Base-by-base conservation (phyloP, 2,113 vertebrate genomes). In the Neopipo cinnamomea region DNA sequence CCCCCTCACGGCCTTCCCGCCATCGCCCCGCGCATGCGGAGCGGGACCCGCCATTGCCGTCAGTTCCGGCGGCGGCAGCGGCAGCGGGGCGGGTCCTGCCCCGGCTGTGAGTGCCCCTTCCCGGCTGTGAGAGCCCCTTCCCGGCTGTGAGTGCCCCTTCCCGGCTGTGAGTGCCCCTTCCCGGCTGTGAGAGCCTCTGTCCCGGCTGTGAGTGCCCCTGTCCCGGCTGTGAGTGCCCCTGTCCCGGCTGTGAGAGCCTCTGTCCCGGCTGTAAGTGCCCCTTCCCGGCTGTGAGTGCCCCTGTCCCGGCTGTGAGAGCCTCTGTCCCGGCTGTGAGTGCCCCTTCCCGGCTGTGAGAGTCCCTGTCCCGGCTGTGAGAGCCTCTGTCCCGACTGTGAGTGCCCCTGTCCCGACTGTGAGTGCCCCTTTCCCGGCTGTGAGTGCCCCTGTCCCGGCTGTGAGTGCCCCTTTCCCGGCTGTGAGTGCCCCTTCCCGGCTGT, bases 1-100 rank as follows among this genome's bases (percentile, higher is more conserved):
- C 37, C 6, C 31, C 41, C 88, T 63, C 56, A 37, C 28, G 20
- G 0, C 39, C 12, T 44, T 52, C 33, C 68, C 68, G 70, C 87
- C 70, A 3, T 1, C 27, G 31, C 61, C 23, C 10, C 68, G 87
- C 87, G 87, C 87, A 89, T 82, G 61, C 87, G 44, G 39, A 66
- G 33, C 52, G 14, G 47, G 37, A 52, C 42, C 78, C n/a, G 44
- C 80, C 88, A 27, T 18, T 94, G 89, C 83, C 91, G 95, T 94
- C 92, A 95, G 86, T 94, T 96, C 91, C 93, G 93, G 83, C 74
- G 86, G 89, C 78, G 86, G 89, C 74, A 4, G 84, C 61, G 68
- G 82, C 28, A 70, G 91, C 20, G 46, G 93, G 93, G 86, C 59
- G 76, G 86, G 27, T 65, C 61, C 76, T 19, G 76, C 47, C 41